Evolutionary conservation across 2,888 invertebrate genomes (phyloP).

Genomic region (Leucoma salicis): DNA sequence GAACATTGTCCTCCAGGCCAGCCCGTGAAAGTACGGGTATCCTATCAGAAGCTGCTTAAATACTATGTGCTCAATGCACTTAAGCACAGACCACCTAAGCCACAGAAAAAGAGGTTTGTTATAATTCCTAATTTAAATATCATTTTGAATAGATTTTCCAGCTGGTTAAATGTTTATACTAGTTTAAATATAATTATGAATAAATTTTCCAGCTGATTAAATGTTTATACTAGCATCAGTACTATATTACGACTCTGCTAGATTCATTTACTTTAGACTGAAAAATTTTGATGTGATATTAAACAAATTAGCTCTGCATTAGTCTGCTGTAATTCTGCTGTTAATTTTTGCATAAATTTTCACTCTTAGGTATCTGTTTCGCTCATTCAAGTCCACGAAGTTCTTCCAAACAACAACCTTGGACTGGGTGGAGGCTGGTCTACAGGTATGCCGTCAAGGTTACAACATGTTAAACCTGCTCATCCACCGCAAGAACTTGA

Average conservation of each 20-base stretch:
- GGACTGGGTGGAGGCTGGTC: conserved; percentile 99
- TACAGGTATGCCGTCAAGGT: conserved; percentile 99
- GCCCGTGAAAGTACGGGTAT: conserved; percentile 99
- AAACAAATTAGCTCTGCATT: too few species aligned
- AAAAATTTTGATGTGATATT: too few species aligned
- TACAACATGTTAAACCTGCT: conserved; percentile 99
- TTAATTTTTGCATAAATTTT: too few species aligned
- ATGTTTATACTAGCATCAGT: too few species aligned
- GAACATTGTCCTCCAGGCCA: conserved; percentile 97
- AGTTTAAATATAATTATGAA: too few species aligned
- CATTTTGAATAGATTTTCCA: too few species aligned
- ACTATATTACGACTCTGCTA: too few species aligned
- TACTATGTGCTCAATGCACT: conserved; percentile 99
- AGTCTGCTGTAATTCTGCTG: too few species aligned
- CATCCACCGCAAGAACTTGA: conserved; percentile 99
- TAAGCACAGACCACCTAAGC: conserved; percentile 98
- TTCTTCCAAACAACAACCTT: conserved; percentile 99
- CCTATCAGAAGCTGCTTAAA: conserved; percentile 99
- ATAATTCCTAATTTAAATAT: too few species aligned
- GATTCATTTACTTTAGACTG: too few species aligned
- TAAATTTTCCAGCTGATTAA: too few species aligned
- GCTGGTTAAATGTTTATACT: too few species aligned
- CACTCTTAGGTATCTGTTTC: conserved; percentile 92
- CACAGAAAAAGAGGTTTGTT: conserved; percentile 95
- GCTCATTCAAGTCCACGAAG: conserved; percentile 99